Percentiles rank a stretch among this genome's conserved stretches.
Conservation (phyloP, 2,797 vertebrate species). For the Gymnothorax javanicus region DNA sequence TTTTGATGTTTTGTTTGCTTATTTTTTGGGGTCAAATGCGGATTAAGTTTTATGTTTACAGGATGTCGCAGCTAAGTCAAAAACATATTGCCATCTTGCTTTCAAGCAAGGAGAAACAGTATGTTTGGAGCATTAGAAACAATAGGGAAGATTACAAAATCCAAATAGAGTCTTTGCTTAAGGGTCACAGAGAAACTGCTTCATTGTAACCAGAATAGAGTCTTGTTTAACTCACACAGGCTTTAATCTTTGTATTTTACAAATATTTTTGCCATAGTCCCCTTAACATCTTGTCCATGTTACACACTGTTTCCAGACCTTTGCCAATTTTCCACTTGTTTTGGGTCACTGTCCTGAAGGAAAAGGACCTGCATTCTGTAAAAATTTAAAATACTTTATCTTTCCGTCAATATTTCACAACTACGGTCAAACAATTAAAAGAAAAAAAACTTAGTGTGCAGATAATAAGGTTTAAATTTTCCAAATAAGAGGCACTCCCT, state of each 20-base stretch:
- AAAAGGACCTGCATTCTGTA: background rate
- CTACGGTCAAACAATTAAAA: background rate
- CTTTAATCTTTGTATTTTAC: conserved; percentile 1
- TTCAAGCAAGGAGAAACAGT: conserved; percentile 11
- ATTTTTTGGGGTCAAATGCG: conserved; percentile 63
- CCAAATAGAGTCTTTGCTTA: background rate
- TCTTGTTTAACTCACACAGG: background rate
- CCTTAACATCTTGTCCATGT: background rate
- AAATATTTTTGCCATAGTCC: background rate
- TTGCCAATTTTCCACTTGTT: background rate
- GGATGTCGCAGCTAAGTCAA: conserved; percentile 51
- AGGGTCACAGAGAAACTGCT: background rate
- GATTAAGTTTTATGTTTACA: conserved; percentile 65
- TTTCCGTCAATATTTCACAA: background rate
- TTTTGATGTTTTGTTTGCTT: conserved; percentile 58
- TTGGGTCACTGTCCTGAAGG: background rate
- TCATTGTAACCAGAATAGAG: conserved; percentile 12
- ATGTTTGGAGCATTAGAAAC: conserved; percentile 1
- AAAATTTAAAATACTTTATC: background rate
- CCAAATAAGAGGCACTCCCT: background rate
- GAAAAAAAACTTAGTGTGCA: too few species aligned
- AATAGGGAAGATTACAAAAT: conserved; percentile 13
- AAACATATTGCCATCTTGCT: conserved; percentile 7
- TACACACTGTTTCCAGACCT: background rate
- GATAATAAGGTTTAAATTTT: background rate